phyloP scores from a whole-genome alignment of 2,888 invertebrate species.

The Embidobia sp. region DNA sequence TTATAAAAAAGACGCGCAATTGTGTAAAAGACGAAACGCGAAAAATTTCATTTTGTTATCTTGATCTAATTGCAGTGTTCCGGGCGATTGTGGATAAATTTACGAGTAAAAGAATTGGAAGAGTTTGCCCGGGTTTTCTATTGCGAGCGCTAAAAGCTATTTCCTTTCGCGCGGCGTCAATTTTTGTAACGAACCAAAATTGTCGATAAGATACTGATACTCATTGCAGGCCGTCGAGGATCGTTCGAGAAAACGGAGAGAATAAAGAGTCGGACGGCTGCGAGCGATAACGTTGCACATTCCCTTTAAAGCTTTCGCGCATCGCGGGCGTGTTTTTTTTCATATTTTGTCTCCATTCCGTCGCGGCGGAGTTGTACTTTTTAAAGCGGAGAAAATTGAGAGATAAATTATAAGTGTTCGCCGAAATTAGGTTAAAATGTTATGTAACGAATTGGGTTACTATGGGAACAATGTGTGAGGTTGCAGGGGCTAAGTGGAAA shows the following conservation, averaged over 20 bases:
- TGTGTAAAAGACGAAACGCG: too few relatives aligned
- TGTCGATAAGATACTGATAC: conserved; percentile 16
- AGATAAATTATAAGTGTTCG: conserved; percentile 28
- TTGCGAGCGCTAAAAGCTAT: background rate
- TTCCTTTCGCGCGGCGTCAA: conserved; percentile 3
- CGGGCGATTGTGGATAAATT: too few relatives aligned
- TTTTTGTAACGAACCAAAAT: conserved; percentile 3
- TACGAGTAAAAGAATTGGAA: background rate
- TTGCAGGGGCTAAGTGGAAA: background rate
- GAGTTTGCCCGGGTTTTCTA: background rate
- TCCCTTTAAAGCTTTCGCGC: conserved; percentile 35
- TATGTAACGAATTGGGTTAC: conserved; percentile 13
- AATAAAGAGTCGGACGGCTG: conserved; percentile 10
- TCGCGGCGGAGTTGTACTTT: conserved; percentile 9
- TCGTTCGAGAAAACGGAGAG: conserved; percentile 3
- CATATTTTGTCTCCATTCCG: background rate
- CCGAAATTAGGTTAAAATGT: conserved; percentile 16
- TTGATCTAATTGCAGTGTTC: too few relatives aligned
- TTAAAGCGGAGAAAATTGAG: conserved; percentile 20
- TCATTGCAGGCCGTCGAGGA: background rate
- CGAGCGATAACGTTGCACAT: conserved; percentile 20
- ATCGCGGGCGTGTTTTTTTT: conserved; percentile 14
- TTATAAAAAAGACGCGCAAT: too few relatives aligned
- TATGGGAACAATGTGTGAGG: conserved; percentile 9
- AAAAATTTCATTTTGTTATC: too few relatives aligned